Evolutionary conservation across 2,888 invertebrate genomes (phyloP).

Genomic region (Tanytarsus gracilentus): DNA sequence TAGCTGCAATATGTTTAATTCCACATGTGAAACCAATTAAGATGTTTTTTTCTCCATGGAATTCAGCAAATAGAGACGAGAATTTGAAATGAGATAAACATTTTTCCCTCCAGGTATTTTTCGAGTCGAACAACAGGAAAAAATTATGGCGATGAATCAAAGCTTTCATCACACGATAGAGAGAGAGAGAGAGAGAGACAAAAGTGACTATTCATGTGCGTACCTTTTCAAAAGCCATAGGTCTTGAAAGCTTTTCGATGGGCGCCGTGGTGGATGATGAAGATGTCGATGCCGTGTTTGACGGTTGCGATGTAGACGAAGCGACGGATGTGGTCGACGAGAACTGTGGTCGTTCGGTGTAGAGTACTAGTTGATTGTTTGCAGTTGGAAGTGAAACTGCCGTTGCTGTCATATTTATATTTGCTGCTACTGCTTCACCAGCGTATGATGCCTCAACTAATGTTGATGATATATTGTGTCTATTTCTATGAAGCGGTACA

Average conservation of each 20-base stretch:
- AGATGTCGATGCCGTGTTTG: conserved; percentile 30
- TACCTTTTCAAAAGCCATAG: conserved; percentile 68
- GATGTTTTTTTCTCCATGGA: not conserved
- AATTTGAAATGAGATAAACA: not conserved
- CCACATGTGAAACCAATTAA: no score
- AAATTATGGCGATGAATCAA: no score
- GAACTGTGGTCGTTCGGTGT: conserved; percentile 3
- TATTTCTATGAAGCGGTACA: conserved; percentile 40
- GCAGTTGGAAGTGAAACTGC: conserved; percentile 32
- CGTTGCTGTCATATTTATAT: conserved; percentile 32
- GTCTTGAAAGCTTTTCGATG: conserved; percentile 46
- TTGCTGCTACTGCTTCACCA: conserved; percentile 30
- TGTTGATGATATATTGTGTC: conserved; percentile 36
- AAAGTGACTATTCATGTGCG: not conserved
- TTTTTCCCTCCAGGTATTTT: not conserved
- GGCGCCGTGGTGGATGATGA: conserved; percentile 21
- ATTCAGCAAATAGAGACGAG: not conserved
- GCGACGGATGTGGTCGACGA: conserved; percentile 19
- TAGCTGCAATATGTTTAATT: no score
- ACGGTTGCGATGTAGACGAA: conserved; percentile 28
- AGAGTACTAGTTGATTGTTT: conserved; percentile 27
- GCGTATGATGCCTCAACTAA: conserved; percentile 30
- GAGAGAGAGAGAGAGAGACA: not conserved
- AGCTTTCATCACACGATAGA: no score
- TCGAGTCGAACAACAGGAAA: not conserved